Conservation (phyloP, 2,797 vertebrate genomes). For the Rousettus madagascariensis region DNA sequence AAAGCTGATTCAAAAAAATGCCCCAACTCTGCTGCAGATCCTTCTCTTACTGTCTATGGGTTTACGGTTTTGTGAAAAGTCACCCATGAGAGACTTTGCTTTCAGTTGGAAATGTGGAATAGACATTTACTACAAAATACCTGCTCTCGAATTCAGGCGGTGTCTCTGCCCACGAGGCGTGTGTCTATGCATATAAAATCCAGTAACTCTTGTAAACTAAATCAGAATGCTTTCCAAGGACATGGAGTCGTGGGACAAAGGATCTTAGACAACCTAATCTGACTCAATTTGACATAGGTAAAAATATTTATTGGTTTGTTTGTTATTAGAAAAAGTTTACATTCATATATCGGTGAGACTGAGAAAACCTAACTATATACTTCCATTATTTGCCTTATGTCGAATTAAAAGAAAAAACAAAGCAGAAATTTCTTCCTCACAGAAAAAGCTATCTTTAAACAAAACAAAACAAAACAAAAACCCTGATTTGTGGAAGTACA, state of each 20-base stretch:
- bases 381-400: neutral
- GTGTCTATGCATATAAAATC: constrained; percentile 27
- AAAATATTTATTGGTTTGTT: neutral
- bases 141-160: neutral
- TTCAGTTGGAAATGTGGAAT: neutral
- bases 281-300: neutral
- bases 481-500: neutral
- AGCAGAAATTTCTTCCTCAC: neutral
- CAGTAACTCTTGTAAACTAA: neutral
- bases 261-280: neutral
- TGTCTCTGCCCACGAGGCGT: neutral
- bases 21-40: too few relatives aligned
- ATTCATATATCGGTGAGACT: neutral
- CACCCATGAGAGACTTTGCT: neutral
- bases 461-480: too few relatives aligned
- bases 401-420: neutral
- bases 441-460: neutral
- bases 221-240: neutral
- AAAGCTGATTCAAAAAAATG: neutral
- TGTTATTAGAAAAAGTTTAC: neutral
- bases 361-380: neutral
- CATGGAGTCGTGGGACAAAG: neutral
- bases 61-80: neutral
- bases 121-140: neutral
- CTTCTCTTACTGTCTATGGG: neutral